phyloP scores from a whole-genome alignment of 2,113 vertebrate species.

The Saccopteryx leptura region DNA sequence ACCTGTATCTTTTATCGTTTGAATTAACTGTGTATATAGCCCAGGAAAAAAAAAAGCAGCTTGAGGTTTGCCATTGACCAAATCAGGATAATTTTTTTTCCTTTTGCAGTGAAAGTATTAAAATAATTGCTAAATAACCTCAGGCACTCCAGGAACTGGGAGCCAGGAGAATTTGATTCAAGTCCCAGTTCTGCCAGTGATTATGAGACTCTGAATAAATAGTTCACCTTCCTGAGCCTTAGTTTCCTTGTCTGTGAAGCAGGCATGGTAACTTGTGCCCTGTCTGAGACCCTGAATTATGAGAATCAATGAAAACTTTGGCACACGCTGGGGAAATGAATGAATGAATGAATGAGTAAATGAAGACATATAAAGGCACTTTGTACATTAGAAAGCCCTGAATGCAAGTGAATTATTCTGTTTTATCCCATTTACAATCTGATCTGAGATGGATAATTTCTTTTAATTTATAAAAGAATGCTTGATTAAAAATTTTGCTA shows the following conservation, averaged over 20 bases:
- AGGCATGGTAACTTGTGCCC: background rate
- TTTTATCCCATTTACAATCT: background rate
- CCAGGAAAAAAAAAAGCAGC: background rate
- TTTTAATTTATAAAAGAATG: background rate
- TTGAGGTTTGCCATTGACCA: background rate
- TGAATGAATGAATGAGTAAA: background rate
- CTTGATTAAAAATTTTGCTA: background rate
- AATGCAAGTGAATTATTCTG: background rate
- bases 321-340: background rate
- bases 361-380: background rate
- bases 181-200: background rate
- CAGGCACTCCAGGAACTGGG: background rate
- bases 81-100: slow-evolving; percentile 38
- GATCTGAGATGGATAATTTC: background rate
- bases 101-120: background rate
- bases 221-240: slow-evolving; percentile 26
- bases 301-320: slow-evolving; percentile 33
- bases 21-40: background rate
- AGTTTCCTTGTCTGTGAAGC: background rate
- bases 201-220: slow-evolving; percentile 9
- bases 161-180: slow-evolving; percentile 16
- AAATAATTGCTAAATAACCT: background rate
- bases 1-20: slow-evolving; percentile 65
- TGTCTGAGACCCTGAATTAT: background rate
- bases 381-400: background rate